Base-by-base conservation (phyloP, 1,140 invertebrate genomes). In the Drosophila ananassae region DNA sequence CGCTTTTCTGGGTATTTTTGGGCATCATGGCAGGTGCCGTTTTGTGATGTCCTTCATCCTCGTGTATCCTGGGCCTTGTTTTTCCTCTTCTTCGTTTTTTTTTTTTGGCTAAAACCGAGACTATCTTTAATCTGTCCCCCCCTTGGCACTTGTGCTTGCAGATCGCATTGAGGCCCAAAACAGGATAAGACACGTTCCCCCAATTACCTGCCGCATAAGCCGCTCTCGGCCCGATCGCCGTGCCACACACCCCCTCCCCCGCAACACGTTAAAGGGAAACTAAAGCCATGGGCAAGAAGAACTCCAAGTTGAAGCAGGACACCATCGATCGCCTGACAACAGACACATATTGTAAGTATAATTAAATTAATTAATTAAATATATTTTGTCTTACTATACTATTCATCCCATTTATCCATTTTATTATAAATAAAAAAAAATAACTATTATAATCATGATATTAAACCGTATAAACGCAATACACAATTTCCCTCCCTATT, bases 231-330 rank as follows among this genome's bases (percentile, higher is more conserved):
- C 28, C 44, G 13, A 66, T 22, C n/a, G 28, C 1, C 39, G 3
- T 17, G 39, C 39, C 39, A 17, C 17, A 32, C 34, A 13, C 28
- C 9, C 54, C 3, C 24, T 32, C 17, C 17, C 44, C 10, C 9
- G 1, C 2, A 10, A 37, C 34, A 12, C 10, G 9, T 10, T 4
- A 1, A 22, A 8, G 28, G 9, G 28, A 37, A 76, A 9, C 41
- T 28, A 9, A 21, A 55, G 85, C 92, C 72, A 97, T 97, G 96
- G 96, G 96, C 79, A 98, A 98, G 94, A 97, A 97, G 93, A 98
- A 97, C 92, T 97, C 96, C 17, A 98, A 98, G 93, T 94, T 98
- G 91, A 98, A 97, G 94, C 96, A 97, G 92, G 97, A 98, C 92
- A 97, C 97, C 66, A 97, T 98, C 91, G 96, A 97, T 92, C 94